These are phyloP conservation scores for Peromyscus maniculatus DNA, from an alignment of 2,113 vertebrate species.

Conservation along the genomic window DNA sequence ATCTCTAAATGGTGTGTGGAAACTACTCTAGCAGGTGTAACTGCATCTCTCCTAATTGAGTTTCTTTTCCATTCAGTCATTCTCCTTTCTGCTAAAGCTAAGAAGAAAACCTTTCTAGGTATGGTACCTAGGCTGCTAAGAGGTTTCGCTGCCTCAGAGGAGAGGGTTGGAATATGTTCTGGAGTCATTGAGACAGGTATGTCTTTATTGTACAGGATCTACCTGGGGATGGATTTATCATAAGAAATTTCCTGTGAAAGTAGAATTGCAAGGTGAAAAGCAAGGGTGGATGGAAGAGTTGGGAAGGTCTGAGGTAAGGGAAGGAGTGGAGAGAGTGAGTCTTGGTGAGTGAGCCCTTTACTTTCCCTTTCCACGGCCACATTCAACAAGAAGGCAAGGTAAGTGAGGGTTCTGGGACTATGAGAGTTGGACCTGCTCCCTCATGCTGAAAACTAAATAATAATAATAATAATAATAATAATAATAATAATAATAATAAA, in stretches of 20 bases:
- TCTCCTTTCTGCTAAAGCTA: not conserved
- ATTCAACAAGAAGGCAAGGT: accelerated
- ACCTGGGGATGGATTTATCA: not conserved
- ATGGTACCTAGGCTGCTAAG: not conserved
- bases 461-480: no score
- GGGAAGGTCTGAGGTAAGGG: not conserved
- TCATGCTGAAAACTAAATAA: not conserved
- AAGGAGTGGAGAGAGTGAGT: no score
- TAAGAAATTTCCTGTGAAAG: not conserved
- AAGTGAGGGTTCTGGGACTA: not conserved
- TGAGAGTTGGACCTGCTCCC: not conserved
- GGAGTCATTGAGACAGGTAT: not conserved
- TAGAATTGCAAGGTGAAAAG: not conserved
- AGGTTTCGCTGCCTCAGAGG: no score
- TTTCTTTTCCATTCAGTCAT: not conserved
- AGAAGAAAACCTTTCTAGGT: not conserved
- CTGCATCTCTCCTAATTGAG: accelerated
- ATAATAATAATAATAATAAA: not conserved
- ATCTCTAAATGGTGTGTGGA: accelerated
- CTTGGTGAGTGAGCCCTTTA: not conserved
- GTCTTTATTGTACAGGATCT: not conserved
- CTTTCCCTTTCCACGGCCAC: not conserved
- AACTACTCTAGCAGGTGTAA: not conserved
- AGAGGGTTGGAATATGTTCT: no score
- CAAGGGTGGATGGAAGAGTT: not conserved